phyloP scores from a whole-genome alignment of 1,140 invertebrate species.

The Asobara japonica region DNA sequence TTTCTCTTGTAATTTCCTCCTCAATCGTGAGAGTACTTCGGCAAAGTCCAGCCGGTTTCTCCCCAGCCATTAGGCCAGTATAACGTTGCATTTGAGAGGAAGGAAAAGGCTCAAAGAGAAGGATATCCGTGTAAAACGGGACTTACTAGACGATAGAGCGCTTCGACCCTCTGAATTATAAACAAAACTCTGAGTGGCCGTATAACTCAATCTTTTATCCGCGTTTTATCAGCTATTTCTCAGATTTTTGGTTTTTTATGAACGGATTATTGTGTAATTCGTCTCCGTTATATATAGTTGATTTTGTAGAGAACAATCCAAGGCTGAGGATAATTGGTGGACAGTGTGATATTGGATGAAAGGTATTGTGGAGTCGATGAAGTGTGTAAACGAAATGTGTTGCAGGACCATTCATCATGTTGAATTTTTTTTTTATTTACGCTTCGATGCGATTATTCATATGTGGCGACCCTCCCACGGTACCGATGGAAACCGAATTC shows the following conservation, averaged over 20 bases:
- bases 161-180: constrained; percentile 22
- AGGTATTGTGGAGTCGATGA: no score
- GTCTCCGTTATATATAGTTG: neutral
- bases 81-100: neutral
- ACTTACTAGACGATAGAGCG: constrained; percentile 26
- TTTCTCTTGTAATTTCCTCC: constrained; percentile 27
- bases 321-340: neutral
- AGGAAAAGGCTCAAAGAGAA: neutral
- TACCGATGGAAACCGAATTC: no score
- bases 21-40: constrained; percentile 31
- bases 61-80: constrained; percentile 23
- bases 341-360: neutral
- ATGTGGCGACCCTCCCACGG: no score
- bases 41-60: constrained; percentile 14
- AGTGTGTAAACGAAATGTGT: no score
- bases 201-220: neutral
- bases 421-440: no score
- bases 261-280: neutral
- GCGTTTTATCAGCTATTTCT: neutral
- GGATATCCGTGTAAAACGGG: constrained; percentile 23
- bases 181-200: neutral
- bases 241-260: neutral
- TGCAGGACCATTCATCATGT: no score
- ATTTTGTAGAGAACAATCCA: neutral
- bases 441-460: no score